These are phyloP conservation scores for Melanophora roralis DNA, from an alignment of 2,888 invertebrate genomes.

Conservation along the genomic window DNA sequence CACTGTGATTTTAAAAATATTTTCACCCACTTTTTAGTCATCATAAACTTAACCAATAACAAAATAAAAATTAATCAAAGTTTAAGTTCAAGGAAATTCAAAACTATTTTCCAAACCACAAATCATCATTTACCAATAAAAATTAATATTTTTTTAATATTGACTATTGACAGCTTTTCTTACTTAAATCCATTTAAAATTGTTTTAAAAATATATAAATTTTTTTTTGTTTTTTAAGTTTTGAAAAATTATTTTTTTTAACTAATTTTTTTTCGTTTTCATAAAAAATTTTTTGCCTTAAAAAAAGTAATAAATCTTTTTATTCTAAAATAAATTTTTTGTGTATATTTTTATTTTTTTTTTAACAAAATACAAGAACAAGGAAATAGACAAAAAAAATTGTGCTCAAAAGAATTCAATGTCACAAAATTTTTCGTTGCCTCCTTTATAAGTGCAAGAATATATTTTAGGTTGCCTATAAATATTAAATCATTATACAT, in stretches of 20 bases:
- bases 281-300: constrained; percentile 40
- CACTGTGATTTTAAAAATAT: too few relatives aligned
- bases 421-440: too few relatives aligned
- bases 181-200: too few relatives aligned
- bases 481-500: too few relatives aligned
- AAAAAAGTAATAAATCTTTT: constrained; percentile 54
- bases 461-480: too few relatives aligned
- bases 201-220: too few relatives aligned
- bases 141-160: neutral
- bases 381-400: constrained; percentile 2
- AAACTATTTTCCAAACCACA: neutral
- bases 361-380: constrained; percentile 14
- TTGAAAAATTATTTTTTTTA: too few relatives aligned
- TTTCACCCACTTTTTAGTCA: too few relatives aligned
- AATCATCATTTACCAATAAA: neutral
- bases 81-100: constrained; percentile 41
- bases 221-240: too few relatives aligned
- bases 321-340: constrained; percentile 26
- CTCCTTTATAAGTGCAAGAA: too few relatives aligned
- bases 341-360: neutral
- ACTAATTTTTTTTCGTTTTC: neutral
- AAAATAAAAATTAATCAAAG: neutral
- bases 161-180: constrained; percentile 29
- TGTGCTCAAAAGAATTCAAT: constrained; percentile 48
- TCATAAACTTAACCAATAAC: too few relatives aligned